Evolutionary conservation across 2,113 vertebrate genomes (phyloP).

Genomic region (Corythornis vintsioides): DNA sequence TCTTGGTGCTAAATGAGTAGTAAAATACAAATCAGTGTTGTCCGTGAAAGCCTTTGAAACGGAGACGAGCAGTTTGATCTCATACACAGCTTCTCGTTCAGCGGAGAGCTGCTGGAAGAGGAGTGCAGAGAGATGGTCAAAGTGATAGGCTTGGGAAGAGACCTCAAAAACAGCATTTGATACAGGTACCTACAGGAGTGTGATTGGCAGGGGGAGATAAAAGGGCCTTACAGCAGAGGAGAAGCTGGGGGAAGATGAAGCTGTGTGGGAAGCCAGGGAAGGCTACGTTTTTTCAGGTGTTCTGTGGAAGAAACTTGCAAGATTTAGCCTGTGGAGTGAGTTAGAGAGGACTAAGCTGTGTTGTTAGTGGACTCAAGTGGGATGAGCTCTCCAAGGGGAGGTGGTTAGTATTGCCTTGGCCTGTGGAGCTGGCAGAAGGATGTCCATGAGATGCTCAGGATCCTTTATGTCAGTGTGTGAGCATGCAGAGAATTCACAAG

Average conservation of each 20-base stretch:
- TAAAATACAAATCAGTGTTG: neutral
- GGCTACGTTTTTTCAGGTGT: neutral
- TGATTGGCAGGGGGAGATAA: neutral
- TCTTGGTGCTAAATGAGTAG: slow-evolving; percentile 14
- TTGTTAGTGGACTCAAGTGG: neutral
- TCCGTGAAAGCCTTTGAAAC: slow-evolving; percentile 17
- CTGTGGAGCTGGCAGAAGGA: neutral
- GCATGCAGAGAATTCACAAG: neutral
- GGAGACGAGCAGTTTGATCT: neutral
- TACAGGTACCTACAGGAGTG: neutral
- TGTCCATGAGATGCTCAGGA: neutral
- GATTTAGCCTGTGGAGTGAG: neutral
- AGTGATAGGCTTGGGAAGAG: neutral
- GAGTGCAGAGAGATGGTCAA: neutral
- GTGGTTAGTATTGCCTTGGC: neutral
- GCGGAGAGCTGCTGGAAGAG: neutral
- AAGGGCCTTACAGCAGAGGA: neutral
- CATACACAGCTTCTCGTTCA: neutral
- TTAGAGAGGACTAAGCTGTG: neutral
- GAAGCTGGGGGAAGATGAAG: neutral
- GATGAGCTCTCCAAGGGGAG: neutral
- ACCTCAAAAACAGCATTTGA: neutral
- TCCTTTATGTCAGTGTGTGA: neutral
- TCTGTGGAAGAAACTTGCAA: neutral
- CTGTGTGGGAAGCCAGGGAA: neutral